Percentiles rank a stretch among this genome's conserved stretches.
Conservation (phyloP, 1,140 invertebrate species). For the Leptopilina boulardi region DNA sequence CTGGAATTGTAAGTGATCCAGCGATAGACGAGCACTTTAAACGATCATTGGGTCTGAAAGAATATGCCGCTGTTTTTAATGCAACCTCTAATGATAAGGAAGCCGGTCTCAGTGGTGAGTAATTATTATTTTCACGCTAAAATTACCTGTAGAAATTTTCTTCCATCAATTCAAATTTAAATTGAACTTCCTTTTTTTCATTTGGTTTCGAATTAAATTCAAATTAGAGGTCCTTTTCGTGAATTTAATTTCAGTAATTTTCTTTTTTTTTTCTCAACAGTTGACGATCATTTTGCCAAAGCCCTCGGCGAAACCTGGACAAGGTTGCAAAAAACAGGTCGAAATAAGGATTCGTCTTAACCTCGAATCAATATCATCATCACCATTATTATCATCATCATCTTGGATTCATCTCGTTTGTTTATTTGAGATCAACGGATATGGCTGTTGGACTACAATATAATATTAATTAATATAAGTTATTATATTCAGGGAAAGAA, state of each 20-base stretch:
- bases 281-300: slow-evolving; percentile 98
- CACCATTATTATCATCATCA: neutral
- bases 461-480: no score
- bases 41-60: slow-evolving; percentile 88
- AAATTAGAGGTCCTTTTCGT: no score
- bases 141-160: neutral
- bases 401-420: no score
- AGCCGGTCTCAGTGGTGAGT: slow-evolving; percentile 70
- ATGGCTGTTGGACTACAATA: no score
- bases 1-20: slow-evolving; percentile 81
- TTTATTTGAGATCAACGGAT: neutral
- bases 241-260: neutral
- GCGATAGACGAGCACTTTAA: slow-evolving; percentile 97
- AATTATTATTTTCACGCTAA: neutral
- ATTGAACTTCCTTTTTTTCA: no score
- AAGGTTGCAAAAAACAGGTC: slow-evolving; percentile 82
- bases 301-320: slow-evolving; percentile 96
- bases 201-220: no score
- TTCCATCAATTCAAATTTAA: no score
- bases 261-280: slow-evolving; percentile 56
- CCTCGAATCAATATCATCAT: slow-evolving; percentile 34
- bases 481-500: no score
- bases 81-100: slow-evolving; percentile 74
- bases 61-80: slow-evolving; percentile 89
- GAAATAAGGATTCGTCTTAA: slow-evolving; percentile 72